Base-by-base conservation (phyloP, 2,888 invertebrate genomes). In the Hybos culiciformis region DNA sequence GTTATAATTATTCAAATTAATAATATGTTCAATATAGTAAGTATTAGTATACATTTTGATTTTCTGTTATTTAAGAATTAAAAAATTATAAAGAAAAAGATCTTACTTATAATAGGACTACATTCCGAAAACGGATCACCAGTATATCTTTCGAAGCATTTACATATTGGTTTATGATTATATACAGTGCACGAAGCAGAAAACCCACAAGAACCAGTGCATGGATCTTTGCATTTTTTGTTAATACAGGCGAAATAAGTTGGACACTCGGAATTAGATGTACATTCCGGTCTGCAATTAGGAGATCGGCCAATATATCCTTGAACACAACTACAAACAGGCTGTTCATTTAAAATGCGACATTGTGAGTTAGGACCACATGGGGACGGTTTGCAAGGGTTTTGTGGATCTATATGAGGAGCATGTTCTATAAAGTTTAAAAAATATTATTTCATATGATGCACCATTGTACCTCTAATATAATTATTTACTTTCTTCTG, bases 101-200 rank as follows among this genome's bases (percentile, higher is more conserved):
- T 51, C 71, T 72, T 73, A 74, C 73, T 67, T 66, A 68, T 67
- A 56, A 64, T 60, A 51, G 69, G 66, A 58, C 70, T 65, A 61
- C 79, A 88, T 55, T 82, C 83, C 53, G 76, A 76, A 67, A 87
- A 87, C 49, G 90, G 88, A 73, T 90, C 83, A 34, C 90, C 90
- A 7, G 79, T 79, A 62, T 79, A 86, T 52, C 83, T 83, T 44
- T 77, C 73, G 53, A 78, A 70, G 60, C 91, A 91, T 51, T 78
- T 80, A 60, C 91, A 91, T 50, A 82, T 71, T 12, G 90, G 86
- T 59, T 80, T 80, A 64, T 91, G 90, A 60, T 83, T 83, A 52
- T 83, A 75, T 49, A 87, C 87, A 53, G 74, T 72, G 61, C 90
- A 91, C 53, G 74, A 74, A 6, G 88, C 78, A 55, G 80, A 78